Conservation (phyloP, 2,888 invertebrate species). For the Melieria picta region DNA sequence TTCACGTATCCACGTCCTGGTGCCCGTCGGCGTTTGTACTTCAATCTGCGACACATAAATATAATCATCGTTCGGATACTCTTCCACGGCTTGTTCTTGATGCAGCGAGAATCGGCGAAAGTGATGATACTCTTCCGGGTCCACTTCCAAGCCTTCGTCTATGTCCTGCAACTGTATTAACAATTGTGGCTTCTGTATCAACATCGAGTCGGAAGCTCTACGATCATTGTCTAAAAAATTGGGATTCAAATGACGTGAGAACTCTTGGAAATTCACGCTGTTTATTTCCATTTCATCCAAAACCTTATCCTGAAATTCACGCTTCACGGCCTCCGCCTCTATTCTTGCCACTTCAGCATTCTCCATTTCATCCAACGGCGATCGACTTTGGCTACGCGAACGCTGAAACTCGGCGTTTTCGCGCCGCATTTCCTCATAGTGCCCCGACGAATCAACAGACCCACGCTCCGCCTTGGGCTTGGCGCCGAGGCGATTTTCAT, state of each 20-base stretch:
- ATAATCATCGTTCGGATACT: constrained; percentile 60
- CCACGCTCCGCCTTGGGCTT: constrained; percentile 53
- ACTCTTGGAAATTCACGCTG: constrained; percentile 56
- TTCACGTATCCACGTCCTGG: constrained; percentile 55
- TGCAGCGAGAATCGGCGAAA: constrained; percentile 60
- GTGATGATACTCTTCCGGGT: constrained; percentile 65
- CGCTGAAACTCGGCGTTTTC: constrained; percentile 58
- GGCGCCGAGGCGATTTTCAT: constrained; percentile 49
- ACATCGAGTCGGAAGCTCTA: constrained; percentile 61
- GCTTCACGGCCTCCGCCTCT: constrained; percentile 49
- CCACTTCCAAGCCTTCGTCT: constrained; percentile 50
- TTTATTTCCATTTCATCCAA: constrained; percentile 56
- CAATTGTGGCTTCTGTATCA: constrained; percentile 54
- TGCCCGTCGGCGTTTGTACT: constrained; percentile 55
- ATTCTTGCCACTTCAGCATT: constrained; percentile 46
- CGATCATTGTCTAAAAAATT: constrained; percentile 59
- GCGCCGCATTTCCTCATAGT: constrained; percentile 57
- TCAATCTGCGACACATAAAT: constrained; percentile 58
- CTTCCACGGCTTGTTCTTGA: constrained; percentile 59
- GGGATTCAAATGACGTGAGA: constrained; percentile 53
- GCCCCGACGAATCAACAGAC: constrained; percentile 48
- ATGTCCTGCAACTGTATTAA: constrained; percentile 48
- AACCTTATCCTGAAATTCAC: constrained; percentile 55
- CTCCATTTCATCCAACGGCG: constrained; percentile 48
- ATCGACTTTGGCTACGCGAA: constrained; percentile 61